These are phyloP conservation scores for Scaptomyza polygonia DNA, from an alignment of 2,888 invertebrate species.

Conservation along the genomic window DNA sequence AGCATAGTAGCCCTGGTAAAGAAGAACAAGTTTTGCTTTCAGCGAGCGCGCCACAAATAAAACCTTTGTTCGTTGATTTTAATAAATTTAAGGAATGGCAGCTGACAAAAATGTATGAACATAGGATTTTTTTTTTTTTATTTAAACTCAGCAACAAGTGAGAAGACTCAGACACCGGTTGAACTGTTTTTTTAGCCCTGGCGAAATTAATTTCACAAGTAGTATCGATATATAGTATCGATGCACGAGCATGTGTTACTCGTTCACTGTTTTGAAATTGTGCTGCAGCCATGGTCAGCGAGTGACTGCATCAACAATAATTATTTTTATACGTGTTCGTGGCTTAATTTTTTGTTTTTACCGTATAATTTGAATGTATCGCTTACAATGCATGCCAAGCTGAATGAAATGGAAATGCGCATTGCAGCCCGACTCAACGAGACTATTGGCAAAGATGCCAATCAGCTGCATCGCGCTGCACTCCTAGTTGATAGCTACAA, in stretches of 20 bases:
- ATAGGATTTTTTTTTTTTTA: background rate
- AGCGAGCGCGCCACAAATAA: background rate
- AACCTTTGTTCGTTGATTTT: background rate
- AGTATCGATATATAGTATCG: background rate
- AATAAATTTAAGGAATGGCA: background rate
- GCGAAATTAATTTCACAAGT: background rate
- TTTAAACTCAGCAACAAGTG: background rate
- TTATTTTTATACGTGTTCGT: constrained; percentile 71
- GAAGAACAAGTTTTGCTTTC: background rate
- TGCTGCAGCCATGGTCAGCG: constrained; percentile 32
- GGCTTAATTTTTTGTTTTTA: constrained; percentile 24
- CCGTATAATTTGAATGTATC: constrained; percentile 45
- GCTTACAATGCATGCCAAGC: constrained; percentile 64
- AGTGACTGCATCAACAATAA: constrained; percentile 60
- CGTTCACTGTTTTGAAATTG: constrained; percentile 7
- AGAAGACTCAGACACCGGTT: background rate
- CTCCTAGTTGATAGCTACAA: constrained; percentile 84
- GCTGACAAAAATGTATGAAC: background rate
- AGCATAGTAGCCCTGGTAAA: background rate
- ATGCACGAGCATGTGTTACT: background rate
- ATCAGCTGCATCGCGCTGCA: constrained; percentile 85
- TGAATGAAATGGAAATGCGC: constrained; percentile 75
- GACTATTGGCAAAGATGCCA: constrained; percentile 86
- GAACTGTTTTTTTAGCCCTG: background rate
- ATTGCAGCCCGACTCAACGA: constrained; percentile 86